phyloP scores from a whole-genome alignment of 2,113 vertebrate genomes.

The Eubucco bourcierii region DNA sequence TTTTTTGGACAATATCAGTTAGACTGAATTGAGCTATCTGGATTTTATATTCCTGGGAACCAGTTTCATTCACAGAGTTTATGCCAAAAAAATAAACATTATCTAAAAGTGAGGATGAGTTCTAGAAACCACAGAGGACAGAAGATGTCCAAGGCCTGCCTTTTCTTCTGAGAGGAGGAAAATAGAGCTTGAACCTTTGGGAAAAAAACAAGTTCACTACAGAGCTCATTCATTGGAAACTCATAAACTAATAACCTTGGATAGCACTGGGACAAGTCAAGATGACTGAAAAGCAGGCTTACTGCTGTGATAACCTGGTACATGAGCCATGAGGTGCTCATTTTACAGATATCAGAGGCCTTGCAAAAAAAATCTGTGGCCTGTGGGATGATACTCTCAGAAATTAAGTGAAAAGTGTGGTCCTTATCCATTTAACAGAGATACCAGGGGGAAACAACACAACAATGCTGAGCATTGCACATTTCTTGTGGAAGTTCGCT shows the following conservation, averaged over 20 bases:
- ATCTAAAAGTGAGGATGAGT: constrained; percentile 15
- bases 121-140: background rate
- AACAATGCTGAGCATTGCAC: background rate
- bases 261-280: background rate
- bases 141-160: background rate
- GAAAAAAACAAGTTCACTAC: constrained; percentile 11
- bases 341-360: constrained; percentile 28
- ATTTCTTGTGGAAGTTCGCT: constrained; percentile 4
- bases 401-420: constrained; percentile 7
- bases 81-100: constrained; percentile 30
- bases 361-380: background rate
- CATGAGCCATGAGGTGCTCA: background rate
- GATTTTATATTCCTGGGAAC: constrained; percentile 44
- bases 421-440: background rate
- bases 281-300: background rate
- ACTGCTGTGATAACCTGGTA: constrained; percentile 34
- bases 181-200: constrained; percentile 26
- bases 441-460: background rate
- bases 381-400: background rate
- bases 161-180: constrained; percentile 30
- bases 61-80: constrained; percentile 38
- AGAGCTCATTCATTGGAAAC: constrained; percentile 41
- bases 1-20: constrained; percentile 52
- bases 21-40: constrained; percentile 32
- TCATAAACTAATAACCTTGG: background rate